phyloP scores from a whole-genome alignment of 2,113 vertebrate species.

The Crotophaga sulcirostris region DNA sequence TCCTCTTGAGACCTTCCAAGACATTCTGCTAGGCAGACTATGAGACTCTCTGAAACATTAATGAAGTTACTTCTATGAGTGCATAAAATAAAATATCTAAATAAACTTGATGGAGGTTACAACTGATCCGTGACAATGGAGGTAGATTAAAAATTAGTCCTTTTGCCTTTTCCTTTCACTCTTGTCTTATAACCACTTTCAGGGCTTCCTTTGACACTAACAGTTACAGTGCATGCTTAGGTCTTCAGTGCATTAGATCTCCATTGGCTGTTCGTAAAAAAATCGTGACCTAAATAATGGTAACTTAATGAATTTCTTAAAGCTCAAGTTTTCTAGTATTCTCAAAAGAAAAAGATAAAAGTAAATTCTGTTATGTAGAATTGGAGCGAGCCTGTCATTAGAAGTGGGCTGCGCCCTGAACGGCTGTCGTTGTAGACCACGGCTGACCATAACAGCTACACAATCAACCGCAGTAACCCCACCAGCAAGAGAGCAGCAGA shows the following conservation, averaged over 20 bases:
- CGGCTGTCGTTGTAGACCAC: background rate
- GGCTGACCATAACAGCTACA: background rate
- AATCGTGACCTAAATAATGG: background rate
- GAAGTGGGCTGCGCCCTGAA: background rate
- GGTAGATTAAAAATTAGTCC: background rate
- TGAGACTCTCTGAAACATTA: background rate
- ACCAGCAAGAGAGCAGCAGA: background rate
- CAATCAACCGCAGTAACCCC: background rate
- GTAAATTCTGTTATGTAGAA: background rate
- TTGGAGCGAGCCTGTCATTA: background rate
- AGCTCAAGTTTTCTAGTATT: background rate
- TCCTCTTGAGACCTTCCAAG: constrained; percentile 14
- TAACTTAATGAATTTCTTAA: background rate
- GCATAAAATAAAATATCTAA: background rate
- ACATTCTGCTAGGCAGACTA: background rate
- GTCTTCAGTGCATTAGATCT: background rate
- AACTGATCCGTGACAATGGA: background rate
- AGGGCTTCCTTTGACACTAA: background rate
- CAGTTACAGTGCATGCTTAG: background rate
- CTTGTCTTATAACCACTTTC: background rate
- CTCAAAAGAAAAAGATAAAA: background rate
- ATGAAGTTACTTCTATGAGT: background rate
- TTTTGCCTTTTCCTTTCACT: background rate
- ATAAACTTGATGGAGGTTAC: background rate
- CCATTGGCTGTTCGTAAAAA: background rate